Evolutionary conservation across 2,113 vertebrate species (phyloP), one percentile per base, ranked within the genome.

Genomic region (Procapra przewalskii): DNA sequence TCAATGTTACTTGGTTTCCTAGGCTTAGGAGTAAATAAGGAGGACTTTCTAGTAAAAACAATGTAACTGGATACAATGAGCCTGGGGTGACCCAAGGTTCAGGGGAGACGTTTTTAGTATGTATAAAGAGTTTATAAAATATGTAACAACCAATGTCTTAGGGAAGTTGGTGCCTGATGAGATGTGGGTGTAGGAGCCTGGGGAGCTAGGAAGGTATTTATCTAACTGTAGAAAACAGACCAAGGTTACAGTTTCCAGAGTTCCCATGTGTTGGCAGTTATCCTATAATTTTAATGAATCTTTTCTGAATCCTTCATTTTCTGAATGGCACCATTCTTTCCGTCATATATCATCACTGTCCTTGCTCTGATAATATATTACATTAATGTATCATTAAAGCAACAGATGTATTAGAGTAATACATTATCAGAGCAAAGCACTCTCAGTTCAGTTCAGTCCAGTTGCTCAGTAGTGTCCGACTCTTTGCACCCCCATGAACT

Each of bases 301-400:
- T 95, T 96, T 91, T 93, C 96, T 94, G 97, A 98, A 97, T 97
- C 94, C 96, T 98, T 98, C 98, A 82, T 97, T 98, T 98, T 97
- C 96, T 98, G 98, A 99, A 98, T 98, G 98, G 96, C 94, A 98
- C 94, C 96, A 97, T 97, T 97, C 98, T 98, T 98, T 88, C 55
- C 96, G 97, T 93, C 98, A 98, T 98, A 97, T 92, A 98, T 98
- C 97, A 98, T 96, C 82, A 75, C 97, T 98, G 98, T 97, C 98
- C 98, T 98, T 98, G 98, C 92, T 97, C 98, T 92, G 95, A 97
- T 98, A 98, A 98, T 97, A 96, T 98, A 98, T 98, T 98, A 97
- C 97, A 97, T 98, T 98, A 98, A 98, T 98, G 96, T 97, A 98
- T 99, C 98, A 98, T 98, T 99, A 98, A 97, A 98, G 98, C 97